Evolutionary conservation across 2,888 invertebrate species (phyloP).

Genomic region (Aspidiotus destructor): DNA sequence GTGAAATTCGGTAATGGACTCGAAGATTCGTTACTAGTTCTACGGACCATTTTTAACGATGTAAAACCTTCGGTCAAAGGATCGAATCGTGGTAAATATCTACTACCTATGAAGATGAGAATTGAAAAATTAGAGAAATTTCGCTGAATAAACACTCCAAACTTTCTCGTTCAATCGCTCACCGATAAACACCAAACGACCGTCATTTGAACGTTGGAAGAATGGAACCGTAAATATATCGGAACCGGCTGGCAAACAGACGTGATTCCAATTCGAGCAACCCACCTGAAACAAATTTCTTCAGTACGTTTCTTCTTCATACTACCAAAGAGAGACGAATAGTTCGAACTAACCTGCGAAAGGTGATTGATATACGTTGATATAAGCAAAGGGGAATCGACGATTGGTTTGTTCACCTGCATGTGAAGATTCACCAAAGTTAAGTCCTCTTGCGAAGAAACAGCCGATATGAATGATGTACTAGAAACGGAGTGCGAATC

Average conservation of each 20-base stretch:
- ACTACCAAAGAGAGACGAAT: neutral
- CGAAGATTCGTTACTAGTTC: constrained; percentile 42
- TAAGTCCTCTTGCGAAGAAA: constrained; percentile 86
- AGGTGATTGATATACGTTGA: constrained; percentile 87
- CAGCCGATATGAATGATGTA: constrained; percentile 78
- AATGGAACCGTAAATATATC: constrained; percentile 70
- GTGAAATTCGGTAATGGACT: constrained; percentile 44
- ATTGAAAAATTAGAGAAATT: constrained; percentile 14
- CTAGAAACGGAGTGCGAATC: constrained; percentile 73
- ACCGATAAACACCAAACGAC: constrained; percentile 65
- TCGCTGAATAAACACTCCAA: too few species aligned
- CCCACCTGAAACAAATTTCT: constrained; percentile 42
- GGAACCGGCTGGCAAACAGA: constrained; percentile 57
- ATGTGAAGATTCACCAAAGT: constrained; percentile 86
- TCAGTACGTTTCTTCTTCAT: neutral
- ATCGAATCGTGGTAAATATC: constrained; percentile 63
- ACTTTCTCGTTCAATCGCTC: constrained; percentile 38
- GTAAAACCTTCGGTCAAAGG: constrained; percentile 57
- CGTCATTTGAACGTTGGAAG: constrained; percentile 67
- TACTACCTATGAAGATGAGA: constrained; percentile 45
- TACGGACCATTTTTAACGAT: constrained; percentile 54
- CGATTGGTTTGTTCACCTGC: constrained; percentile 84
- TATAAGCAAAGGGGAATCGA: constrained; percentile 88
- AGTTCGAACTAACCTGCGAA: constrained; percentile 56
- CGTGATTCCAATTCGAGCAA: constrained; percentile 63